phyloP scores from a whole-genome alignment of 1,140 invertebrate genomes.

The Macrobrachium rosenbergii region DNA sequence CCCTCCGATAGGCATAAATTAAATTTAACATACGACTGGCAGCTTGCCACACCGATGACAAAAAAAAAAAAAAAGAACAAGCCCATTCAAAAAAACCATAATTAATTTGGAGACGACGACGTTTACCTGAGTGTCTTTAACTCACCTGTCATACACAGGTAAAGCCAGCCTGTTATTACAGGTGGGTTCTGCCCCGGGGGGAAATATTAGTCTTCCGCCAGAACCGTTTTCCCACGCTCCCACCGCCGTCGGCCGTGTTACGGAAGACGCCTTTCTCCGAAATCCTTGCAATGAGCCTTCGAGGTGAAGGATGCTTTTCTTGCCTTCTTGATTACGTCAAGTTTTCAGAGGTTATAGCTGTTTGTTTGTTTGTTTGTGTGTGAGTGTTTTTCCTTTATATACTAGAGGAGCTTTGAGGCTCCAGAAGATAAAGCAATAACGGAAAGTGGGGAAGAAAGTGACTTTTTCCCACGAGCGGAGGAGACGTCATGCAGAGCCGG shows the following conservation, averaged over 20 bases:
- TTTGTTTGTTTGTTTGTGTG: background rate
- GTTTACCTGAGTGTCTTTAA: background rate
- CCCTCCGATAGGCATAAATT: too few species aligned
- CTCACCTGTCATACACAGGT: background rate
- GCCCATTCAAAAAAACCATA: too few species aligned
- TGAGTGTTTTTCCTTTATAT: too few species aligned
- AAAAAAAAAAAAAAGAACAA: too few species aligned
- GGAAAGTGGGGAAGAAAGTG: background rate
- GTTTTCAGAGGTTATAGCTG: background rate
- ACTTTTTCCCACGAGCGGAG: background rate
- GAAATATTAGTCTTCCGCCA: slow-evolving; percentile 18
- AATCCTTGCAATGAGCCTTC: too few species aligned
- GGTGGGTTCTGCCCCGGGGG: background rate
- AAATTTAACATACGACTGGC: too few species aligned
- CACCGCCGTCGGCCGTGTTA: slow-evolving; percentile 8
- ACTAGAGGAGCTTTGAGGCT: too few species aligned
- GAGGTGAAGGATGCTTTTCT: too few species aligned
- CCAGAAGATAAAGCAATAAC: background rate
- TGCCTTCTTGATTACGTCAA: too few species aligned
- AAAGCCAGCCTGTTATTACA: slow-evolving; percentile 7
- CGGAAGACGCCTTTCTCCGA: background rate
- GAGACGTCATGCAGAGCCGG: too few species aligned
- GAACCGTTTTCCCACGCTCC: slow-evolving; percentile 39
- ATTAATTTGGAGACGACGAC: too few species aligned
- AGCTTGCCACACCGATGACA: too few species aligned